Evolutionary conservation across 2,797 vertebrate genomes (phyloP).

Genomic region (Epinephelus malabaricus): DNA sequence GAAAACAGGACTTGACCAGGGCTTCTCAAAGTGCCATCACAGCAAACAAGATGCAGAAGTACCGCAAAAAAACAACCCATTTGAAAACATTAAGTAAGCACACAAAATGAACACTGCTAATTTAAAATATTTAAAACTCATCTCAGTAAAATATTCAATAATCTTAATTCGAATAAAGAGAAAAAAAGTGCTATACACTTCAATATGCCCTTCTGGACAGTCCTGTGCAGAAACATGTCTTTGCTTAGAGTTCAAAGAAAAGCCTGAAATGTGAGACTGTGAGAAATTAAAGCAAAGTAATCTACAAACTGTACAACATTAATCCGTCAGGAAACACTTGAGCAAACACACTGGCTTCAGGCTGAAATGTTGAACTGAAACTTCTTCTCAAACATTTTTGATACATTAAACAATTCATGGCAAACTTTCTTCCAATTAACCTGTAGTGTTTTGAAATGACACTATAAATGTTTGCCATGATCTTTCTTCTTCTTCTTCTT

Average conservation of each 20-base stretch:
- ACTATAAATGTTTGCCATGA: slow-evolving; percentile 60
- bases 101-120: slow-evolving; percentile 27
- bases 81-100: slow-evolving; percentile 30
- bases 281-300: slow-evolving; percentile 13
- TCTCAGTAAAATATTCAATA: slow-evolving; percentile 39
- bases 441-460: slow-evolving; percentile 74
- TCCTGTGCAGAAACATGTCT: slow-evolving; percentile 39
- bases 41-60: slow-evolving; percentile 51
- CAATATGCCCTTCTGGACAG: slow-evolving; percentile 28
- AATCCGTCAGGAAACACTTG: neutral
- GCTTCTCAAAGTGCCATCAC: slow-evolving; percentile 61
- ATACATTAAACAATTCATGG: slow-evolving; percentile 41
- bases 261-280: neutral
- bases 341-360: neutral
- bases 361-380: slow-evolving; percentile 18
- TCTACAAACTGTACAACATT: slow-evolving; percentile 1
- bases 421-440: slow-evolving; percentile 53
- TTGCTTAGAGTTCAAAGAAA: slow-evolving; percentile 49
- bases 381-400: slow-evolving; percentile 17
- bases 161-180: slow-evolving; percentile 23
- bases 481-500: slow-evolving; percentile 33
- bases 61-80: slow-evolving; percentile 32
- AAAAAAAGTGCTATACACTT: slow-evolving; percentile 62
- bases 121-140: slow-evolving; percentile 48
- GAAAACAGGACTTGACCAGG: slow-evolving; percentile 44